Percentiles rank a stretch among this genome's conserved stretches.
Evolutionary conservation across 2,113 vertebrate genomes (phyloP).

Genomic region (Hassar affinis): DNA sequence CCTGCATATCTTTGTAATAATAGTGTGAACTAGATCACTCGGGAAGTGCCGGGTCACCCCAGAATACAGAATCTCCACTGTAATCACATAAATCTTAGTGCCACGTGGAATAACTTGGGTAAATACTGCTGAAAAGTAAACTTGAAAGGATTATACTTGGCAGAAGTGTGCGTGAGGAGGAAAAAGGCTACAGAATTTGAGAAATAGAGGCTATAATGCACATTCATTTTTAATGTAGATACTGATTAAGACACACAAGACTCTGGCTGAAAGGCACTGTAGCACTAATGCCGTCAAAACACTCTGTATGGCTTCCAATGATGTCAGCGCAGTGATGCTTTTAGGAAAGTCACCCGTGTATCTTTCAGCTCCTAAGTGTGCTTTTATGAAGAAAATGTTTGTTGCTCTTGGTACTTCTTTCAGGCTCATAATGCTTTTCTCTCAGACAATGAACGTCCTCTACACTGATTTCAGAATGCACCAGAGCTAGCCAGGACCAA

Average conservation of each 20-base stretch:
- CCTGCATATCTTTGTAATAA: slow-evolving; percentile 31
- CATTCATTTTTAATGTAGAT: slow-evolving; percentile 21
- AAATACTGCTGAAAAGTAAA: slow-evolving; percentile 32
- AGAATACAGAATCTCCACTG: not conserved
- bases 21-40: slow-evolving; percentile 40
- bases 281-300: not conserved
- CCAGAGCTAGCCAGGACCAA: not conserved
- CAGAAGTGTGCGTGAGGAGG: not conserved
- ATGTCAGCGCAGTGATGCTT: not conserved
- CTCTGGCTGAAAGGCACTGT: not conserved
- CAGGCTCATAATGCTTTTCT: not conserved
- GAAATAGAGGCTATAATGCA: not conserved
- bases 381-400: slow-evolving; percentile 18
- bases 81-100: slow-evolving; percentile 37
- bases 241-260: slow-evolving; percentile 1
- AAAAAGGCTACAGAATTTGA: slow-evolving; percentile 2
- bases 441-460: not conserved
- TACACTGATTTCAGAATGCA: not conserved
- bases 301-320: not conserved
- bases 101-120: not conserved
- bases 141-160: not conserved
- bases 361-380: slow-evolving; percentile 19
- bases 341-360: not conserved
- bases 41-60: slow-evolving; percentile 24
- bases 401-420: not conserved